phyloP scores from a whole-genome alignment of 2,113 vertebrate species.

The Oreochromis aureus region DNA sequence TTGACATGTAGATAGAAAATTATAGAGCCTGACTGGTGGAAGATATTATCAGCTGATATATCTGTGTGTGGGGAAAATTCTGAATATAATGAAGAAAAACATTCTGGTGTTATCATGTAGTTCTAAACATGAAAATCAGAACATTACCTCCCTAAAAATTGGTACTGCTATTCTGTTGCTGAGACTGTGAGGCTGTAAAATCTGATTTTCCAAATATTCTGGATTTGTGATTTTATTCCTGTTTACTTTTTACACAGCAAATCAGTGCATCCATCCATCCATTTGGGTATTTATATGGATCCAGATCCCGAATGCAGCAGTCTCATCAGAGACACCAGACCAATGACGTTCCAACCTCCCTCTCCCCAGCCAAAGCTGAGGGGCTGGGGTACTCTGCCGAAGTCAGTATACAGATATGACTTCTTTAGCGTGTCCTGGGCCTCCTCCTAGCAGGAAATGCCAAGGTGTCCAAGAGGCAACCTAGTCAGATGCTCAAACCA shows the following conservation, averaged over 20 bases:
- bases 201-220: neutral
- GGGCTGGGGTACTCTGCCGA: neutral
- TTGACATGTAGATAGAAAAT: neutral
- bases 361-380: neutral
- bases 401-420: neutral
- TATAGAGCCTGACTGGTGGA: neutral
- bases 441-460: neutral
- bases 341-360: fast-evolving
- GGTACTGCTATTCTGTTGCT: neutral
- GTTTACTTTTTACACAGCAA: neutral
- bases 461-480: neutral
- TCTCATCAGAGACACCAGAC: neutral
- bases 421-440: neutral
- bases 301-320: neutral
- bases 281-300: neutral
- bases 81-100: neutral
- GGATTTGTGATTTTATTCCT: neutral
- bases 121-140: neutral
- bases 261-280: neutral
- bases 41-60: neutral
- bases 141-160: neutral
- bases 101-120: neutral
- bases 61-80: fast-evolving
- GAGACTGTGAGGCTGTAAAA: neutral
- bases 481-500: neutral